Evolutionary conservation across 1,140 invertebrate genomes (phyloP), one percentile per base, ranked within the genome.

Genomic region (Platorchestia sp.): DNA sequence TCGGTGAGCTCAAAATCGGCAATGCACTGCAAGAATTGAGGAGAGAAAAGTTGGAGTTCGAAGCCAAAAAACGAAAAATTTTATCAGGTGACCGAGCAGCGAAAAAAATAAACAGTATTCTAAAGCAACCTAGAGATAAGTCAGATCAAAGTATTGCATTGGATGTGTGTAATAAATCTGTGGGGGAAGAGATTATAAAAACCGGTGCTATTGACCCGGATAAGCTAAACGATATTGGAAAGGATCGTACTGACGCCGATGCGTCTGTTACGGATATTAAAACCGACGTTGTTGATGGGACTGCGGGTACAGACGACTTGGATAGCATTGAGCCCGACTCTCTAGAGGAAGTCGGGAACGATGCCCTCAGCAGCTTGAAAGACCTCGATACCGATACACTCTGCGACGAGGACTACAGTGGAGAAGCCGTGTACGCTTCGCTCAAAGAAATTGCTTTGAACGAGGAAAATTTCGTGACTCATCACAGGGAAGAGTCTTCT

Each of bases 61-160:
- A 93, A 44, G 43, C 91, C 0, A 93, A 93, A 40, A 93, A 93
- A 36, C 43, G 91, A 36, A 93, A 93, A 93, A 45, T 93, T 47
- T 93, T 36, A 6, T 6, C 91, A 16, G 91, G 43, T 27, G 91
- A 93, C 40, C 41, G 91, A 45, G 19, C 91, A 27, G 41, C 91
- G 45, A 93, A 93, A 40, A 93, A 93, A 93, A 93, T 93, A 7
- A 93, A 93, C 91, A 93, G 91, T 93, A 93, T 93, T 47, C 40
- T 93, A 47, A 93, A 93, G 45, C 91, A 93, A n/a, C 44, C 91
- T 45, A 45, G 45, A 36, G 91, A 93, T 47, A 93, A 93, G 45
- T 40, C 40, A 19, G 91, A 93, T 47, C 41, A 89, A 89, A 44
- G 5, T 42, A 10, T 41, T 42, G 14, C 43, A 43, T 16, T 36